Conservation (phyloP, 2,113 vertebrate species). For the Neodontobutis hainanensis region DNA sequence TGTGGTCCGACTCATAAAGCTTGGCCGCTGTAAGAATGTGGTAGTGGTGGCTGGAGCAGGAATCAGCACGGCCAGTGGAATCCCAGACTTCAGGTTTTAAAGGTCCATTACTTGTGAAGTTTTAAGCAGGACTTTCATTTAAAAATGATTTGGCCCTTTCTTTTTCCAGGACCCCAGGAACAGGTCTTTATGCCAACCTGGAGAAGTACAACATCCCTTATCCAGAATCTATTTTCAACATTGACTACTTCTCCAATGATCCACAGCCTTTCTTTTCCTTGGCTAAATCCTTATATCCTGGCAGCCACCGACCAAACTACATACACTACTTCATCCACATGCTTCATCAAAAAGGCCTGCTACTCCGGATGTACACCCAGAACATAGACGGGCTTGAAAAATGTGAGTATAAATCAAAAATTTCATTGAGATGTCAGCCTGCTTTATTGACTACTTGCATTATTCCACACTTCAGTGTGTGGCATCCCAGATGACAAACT, state of each 20-base stretch:
- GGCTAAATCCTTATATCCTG: constrained; percentile 79
- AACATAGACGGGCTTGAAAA: constrained; percentile 85
- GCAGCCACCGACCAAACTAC: constrained; percentile 74
- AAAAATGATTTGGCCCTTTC: background rate
- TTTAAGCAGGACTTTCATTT: background rate
- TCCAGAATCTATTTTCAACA: constrained; percentile 80
- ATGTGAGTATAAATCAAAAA: constrained; percentile 60
- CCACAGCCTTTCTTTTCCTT: constrained; percentile 78
- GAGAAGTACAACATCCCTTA: constrained; percentile 79
- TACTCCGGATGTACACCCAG: constrained; percentile 83
- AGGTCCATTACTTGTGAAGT: background rate
- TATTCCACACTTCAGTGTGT: constrained; percentile 64
- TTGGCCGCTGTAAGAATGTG: constrained; percentile 74
- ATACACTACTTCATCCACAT: constrained; percentile 73
- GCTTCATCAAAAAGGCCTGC: constrained; percentile 81
- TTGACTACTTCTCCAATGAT: constrained; percentile 78
- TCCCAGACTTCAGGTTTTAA: constrained; percentile 81
- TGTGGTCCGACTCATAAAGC: constrained; percentile 79
- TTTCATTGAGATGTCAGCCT: background rate
- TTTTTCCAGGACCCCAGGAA: constrained; percentile 77
- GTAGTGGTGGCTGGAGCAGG: constrained; percentile 82
- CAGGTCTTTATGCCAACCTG: constrained; percentile 80
- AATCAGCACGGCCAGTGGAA: constrained; percentile 83
- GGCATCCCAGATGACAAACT: constrained; percentile 82
- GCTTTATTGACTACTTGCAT: background rate